Evolutionary conservation across 2,113 vertebrate genomes (phyloP).

Genomic region (Macaca nemestrina): DNA sequence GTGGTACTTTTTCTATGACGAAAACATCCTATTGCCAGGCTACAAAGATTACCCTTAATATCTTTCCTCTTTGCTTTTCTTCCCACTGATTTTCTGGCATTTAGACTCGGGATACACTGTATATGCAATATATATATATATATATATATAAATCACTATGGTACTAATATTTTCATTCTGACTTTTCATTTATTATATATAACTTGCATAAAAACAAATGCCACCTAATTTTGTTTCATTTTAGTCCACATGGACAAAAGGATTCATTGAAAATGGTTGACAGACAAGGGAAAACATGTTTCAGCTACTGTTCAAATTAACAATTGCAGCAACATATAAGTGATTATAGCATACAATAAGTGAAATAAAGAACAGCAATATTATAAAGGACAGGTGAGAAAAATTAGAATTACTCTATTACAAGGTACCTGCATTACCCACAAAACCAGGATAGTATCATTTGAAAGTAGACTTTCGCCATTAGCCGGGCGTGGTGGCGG

Average conservation of each 20-base stretch:
- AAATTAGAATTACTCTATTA: too few relatives aligned
- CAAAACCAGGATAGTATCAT: too few relatives aligned
- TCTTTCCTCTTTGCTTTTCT: background rate
- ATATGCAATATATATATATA: too few relatives aligned
- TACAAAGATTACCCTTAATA: background rate
- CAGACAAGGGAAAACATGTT: background rate
- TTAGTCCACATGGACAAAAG: background rate
- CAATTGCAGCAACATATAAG: background rate
- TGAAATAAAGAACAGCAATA: background rate
- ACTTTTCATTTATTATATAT: background rate
- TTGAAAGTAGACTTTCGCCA: too few relatives aligned
- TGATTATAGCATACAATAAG: background rate
- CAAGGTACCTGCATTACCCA: too few relatives aligned
- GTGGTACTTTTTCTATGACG: accelerated
- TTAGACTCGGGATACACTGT: background rate
- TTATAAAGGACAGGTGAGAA: background rate
- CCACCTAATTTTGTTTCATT: background rate
- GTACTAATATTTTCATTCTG: background rate
- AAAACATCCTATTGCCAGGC: background rate
- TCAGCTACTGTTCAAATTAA: background rate
- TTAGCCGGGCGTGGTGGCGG: too few relatives aligned
- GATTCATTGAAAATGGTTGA: background rate
- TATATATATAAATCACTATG: background rate
- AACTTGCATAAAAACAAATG: background rate
- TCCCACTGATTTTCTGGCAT: background rate